Conservation (phyloP, 2,113 vertebrate species). For the Dipodomys ordii region DNA sequence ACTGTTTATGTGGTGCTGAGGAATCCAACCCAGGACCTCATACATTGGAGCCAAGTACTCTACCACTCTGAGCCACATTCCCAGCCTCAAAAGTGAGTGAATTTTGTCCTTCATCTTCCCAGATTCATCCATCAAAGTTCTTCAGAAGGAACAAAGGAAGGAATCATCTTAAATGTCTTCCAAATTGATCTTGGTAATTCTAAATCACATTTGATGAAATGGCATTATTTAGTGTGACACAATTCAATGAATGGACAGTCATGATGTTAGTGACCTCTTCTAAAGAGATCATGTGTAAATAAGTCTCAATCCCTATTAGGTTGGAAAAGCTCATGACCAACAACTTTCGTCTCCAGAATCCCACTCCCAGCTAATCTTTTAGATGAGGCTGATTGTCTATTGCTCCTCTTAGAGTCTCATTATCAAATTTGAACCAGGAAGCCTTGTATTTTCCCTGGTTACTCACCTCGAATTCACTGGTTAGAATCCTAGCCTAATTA, state of each 20-base stretch:
- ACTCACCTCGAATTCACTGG: background rate
- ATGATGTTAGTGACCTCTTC: background rate
- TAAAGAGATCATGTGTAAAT: background rate
- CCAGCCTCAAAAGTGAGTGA: no score
- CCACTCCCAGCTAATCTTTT: background rate
- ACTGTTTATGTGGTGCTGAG: no score
- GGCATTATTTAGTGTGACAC: background rate
- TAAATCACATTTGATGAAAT: background rate
- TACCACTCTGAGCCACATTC: no score
- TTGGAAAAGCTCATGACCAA: background rate
- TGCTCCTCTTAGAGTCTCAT: background rate
- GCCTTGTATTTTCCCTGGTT: background rate
- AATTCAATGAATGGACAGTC: background rate
- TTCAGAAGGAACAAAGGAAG: background rate
- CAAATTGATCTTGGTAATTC: background rate
- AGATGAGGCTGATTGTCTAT: background rate
- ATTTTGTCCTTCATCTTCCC: background rate
- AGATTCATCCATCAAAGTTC: background rate
- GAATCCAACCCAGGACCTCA: no score
- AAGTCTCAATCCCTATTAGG: background rate
- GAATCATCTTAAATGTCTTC: background rate
- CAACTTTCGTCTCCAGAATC: background rate
- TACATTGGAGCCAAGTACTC: accelerated
- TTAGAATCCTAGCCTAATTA: background rate
- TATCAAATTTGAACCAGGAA: background rate